These are phyloP conservation scores for Tenualosa thibaudeaui DNA, from an alignment of 2,797 vertebrate species.

Conservation along the genomic window DNA sequence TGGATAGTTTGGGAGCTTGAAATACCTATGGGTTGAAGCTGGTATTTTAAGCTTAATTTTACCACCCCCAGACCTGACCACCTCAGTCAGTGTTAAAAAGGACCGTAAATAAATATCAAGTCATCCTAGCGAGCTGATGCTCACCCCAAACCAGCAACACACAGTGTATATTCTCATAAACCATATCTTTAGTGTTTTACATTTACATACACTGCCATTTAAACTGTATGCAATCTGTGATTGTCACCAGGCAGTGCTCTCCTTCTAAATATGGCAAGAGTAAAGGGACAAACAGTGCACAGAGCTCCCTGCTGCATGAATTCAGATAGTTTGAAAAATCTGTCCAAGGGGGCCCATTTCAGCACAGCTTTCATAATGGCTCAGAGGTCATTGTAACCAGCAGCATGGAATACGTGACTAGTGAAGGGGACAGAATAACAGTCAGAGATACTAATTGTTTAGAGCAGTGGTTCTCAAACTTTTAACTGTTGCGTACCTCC, in stretches of 20 bases:
- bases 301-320: not conserved
- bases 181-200: not conserved
- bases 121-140: not conserved
- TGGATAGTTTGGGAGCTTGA: not conserved
- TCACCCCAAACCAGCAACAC: not conserved
- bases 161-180: not conserved
- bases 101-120: not conserved
- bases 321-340: constrained; percentile 4
- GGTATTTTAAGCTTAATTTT: not conserved
- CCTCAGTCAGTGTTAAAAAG: not conserved
- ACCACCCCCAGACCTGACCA: not conserved
- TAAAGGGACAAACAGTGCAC: not conserved
- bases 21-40: not conserved
- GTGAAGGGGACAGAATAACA: not conserved
- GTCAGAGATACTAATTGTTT: not conserved
- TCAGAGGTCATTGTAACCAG: not conserved
- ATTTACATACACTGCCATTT: not conserved
- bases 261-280: constrained; percentile 12
- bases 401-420: constrained; percentile 30
- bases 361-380: not conserved
- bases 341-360: constrained; percentile 9
- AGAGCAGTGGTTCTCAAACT: too few relatives aligned
- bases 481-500: too few relatives aligned
- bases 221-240: not conserved
- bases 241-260: not conserved